Base-by-base conservation (phyloP, 2,888 invertebrate genomes). In the Orchesella flavescens region DNA sequence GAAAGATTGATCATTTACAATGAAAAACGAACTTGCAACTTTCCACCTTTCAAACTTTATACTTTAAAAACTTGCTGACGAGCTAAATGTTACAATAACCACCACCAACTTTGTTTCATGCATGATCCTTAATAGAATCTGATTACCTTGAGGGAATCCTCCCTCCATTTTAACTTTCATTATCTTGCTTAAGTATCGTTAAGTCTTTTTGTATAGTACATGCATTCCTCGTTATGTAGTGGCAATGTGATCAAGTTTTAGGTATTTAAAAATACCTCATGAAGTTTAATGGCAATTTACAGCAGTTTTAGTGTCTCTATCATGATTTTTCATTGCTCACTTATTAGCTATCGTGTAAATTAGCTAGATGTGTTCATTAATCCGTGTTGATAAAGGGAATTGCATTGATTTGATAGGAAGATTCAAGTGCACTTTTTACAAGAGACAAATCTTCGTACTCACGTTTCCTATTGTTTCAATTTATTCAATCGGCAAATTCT, bases 371-470 rank as follows among this genome's bases (percentile, higher is more conserved):
- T 19, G 23, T 68, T 49, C 68, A 68, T 68, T 68, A 68, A 68
- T 65, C n/a, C 65, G 12, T 1, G n/a, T 24, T 5, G 65, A 43
- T 34, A 44, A 65, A 65, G 17, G 7, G 65, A 43, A 65, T 43
- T 43, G 19, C 44, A 68, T 49, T 68, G 65, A 65, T 49, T 34
- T 49, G 49, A 19, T 66, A 23, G 34, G 3, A 2, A 7, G 12
- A 68, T 68, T 43, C 68, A 68, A 21, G 68, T 65, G 13, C 23
- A 12, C 43, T n/a, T n/a, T n/a, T n/a, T 34, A 34, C 5, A 34
- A 43, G 72, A 57, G 34, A 78, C 61, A n/a, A 34, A 78, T 63
- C 61, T 61, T 78, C 71, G 49, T 59, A 63, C 78, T 78, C 78
- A 78, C 78, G 78, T 57, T 78, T 71, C 43, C 69, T 59, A 61